Evolutionary conservation across 2,113 vertebrate genomes (phyloP), one percentile per base, ranked within the genome.

Genomic region (Scartelaos histophorus): DNA sequence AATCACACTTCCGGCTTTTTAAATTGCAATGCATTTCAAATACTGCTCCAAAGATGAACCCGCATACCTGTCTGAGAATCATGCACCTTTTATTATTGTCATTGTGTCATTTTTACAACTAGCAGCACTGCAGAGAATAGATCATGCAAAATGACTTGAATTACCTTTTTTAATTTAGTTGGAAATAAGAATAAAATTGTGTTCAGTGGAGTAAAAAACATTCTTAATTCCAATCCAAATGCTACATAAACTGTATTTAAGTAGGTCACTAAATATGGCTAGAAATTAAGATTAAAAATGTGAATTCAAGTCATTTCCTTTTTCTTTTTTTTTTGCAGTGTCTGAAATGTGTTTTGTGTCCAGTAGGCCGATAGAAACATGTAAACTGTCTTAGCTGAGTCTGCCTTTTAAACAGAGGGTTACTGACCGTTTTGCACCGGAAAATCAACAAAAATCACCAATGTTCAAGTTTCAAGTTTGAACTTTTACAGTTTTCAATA

Each of bases 71-170:
- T 19, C 49, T 7, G 51, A 53, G 12, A 4, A 24, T 7, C 21
- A 54, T 70, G 87, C 90, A 89, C 86, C 82, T 90, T 92, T 61
- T 58, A 57, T 90, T 88, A 86, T 85, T 88, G 83, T 89, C 80
- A 86, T 13, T 21, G 54, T 13, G 22, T 58, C 24, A 13, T 25
- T 57, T 57, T 57, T 12, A 57, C 56, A 25, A 21, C 3, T 9
- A 12, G 1, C 9, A 13, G 21, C 54, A 12, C 54, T 21, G 10
- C 54, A 22, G 1, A 21, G 11, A 56, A 19, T 21, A 21, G 9
- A 22, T 21, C 1, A 1, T 13, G 9, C 13, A 56, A 56, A 56
- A 13, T 11, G 7, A 54, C 1, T 7, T 12, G 53, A 5, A 17
- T 49, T 49, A 5, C 16, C 4, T 16, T 16, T 47, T 43, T 43